Percentiles rank a stretch among this genome's conserved stretches.
These are phyloP conservation scores for Morelia viridis DNA, from an alignment of 2,797 vertebrate genomes.

Conservation along the genomic window DNA sequence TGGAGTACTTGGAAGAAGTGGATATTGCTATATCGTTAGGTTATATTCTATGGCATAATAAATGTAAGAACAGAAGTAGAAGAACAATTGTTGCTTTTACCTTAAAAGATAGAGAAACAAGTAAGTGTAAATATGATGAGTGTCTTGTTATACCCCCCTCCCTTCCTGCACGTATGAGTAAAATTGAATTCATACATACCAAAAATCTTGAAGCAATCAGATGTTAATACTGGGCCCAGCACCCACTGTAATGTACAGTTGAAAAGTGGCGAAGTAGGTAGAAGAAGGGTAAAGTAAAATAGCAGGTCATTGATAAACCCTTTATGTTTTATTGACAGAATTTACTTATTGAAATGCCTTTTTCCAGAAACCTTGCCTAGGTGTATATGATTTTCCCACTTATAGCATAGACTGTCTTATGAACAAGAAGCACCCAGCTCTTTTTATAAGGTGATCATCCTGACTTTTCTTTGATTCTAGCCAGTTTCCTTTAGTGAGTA, in stretches of 20 bases:
- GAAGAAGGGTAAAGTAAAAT: background rate
- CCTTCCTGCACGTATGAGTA: background rate
- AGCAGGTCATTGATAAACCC: background rate
- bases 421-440: background rate
- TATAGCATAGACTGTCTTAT: background rate
- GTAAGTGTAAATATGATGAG: background rate
- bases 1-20: background rate
- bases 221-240: background rate
- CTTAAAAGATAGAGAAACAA: background rate
- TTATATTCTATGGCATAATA: background rate
- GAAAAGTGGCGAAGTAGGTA: background rate
- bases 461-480: background rate
- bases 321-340: background rate
- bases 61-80: background rate
- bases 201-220: background rate
- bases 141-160: background rate
- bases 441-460: background rate
- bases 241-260: background rate
- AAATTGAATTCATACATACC: background rate
- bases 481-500: background rate
- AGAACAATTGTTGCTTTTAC: background rate
- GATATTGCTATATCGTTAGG: background rate
- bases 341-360: background rate
- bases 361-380: background rate
- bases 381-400: background rate